Base-by-base conservation (phyloP, 2,888 invertebrate species). In the Pterostichus madidus region DNA sequence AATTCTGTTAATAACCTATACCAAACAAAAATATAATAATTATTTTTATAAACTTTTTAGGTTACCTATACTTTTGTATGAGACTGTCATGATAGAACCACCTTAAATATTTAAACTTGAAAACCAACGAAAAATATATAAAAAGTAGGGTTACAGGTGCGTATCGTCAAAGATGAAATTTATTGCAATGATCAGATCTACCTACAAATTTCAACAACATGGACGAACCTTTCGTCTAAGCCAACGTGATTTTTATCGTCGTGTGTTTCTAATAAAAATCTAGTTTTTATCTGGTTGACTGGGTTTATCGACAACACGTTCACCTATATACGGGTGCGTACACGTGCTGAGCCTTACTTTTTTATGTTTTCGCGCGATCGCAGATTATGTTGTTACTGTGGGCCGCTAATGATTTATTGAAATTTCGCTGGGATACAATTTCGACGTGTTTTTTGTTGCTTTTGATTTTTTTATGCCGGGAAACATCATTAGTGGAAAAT, bases 251-350 rank as follows among this genome's bases (percentile, higher is more conserved):
- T 75, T 24, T 75, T 75, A 75, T 75, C 75, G 24, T 52, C 52
- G 5, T 39, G 52, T 52, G 75, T 52, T 75, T 75, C 75, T 75
- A 75, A 75, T 75, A 75, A 75, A 75, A 75, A 52, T 75, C 75
- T 52, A 53, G 52, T 75, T 75, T 75, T 75, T 75, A 52, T 75
- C 52, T 35, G 68, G 68, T 44, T 44, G 68, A 44, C 44, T 71
- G 68, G 13, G 68, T 71, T 71, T 71, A 71, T 71, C 31, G 68
- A 71, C 68, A 71, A 71, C 68, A 71, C 44, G 68, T 44, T 71
- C 68, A 71, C 68, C 68, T 71, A 71, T 71, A 75, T 52, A 53
- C 75, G 49, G 39, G 53, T 53, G 75, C 75, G 75, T 75, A 75
- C 53, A 49, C 75, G 75, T 73, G 73, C 73, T 52, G 35, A 13